Evolutionary conservation across 2,888 invertebrate species (phyloP), one percentile per base, ranked within the genome.

Genomic region (Hipparchia semele): DNA sequence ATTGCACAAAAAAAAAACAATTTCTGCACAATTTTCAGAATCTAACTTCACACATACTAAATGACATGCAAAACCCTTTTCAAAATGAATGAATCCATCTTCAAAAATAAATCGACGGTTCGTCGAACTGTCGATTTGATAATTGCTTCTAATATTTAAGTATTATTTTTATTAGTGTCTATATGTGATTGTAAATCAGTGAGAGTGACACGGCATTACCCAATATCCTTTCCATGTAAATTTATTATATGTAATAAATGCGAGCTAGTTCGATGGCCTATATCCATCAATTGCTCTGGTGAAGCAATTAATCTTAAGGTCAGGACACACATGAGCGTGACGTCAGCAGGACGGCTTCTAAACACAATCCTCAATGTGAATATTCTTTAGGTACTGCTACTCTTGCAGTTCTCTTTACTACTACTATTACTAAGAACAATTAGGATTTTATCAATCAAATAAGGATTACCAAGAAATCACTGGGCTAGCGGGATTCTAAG

Each of bases 141-240:
- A n/a, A n/a, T n/a, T n/a, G 23, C 23, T n/a, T 54, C 3, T 10
- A 5, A 10, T 54, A n/a, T n/a, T n/a, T n/a, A 12, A 23, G 23
- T n/a, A n/a, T 56, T 6, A n/a, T 56, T 56, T 6, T 45, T 13
- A 13, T 13, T 45, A n/a, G 60, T 39, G 60, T 13, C 46, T n/a
- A 62, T 46, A 13, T 12, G n/a, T 10, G 61, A 62, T 62, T 46
- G 49, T 62, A 62, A 62, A 62, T 62, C 62, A 62, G 13, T 62
- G 8, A 46, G 4, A 9, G 13, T 13, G 49, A 46, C 62, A 61
- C 8, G 23, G n/a, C 46, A n/a, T 61, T 61, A 61, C 61, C 61
- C 61, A 62, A 62, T 62, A 62, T 62, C 62, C 62, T 62, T 62
- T 49, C n/a, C 4, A 62, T 62, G 62, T 62, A 13, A 62, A 62